A percentile compares a stretch with the other conserved stretches of the same genome.
phyloP scores from a whole-genome alignment of 2,797 vertebrate genomes.

The Bradypodion ventrale region DNA sequence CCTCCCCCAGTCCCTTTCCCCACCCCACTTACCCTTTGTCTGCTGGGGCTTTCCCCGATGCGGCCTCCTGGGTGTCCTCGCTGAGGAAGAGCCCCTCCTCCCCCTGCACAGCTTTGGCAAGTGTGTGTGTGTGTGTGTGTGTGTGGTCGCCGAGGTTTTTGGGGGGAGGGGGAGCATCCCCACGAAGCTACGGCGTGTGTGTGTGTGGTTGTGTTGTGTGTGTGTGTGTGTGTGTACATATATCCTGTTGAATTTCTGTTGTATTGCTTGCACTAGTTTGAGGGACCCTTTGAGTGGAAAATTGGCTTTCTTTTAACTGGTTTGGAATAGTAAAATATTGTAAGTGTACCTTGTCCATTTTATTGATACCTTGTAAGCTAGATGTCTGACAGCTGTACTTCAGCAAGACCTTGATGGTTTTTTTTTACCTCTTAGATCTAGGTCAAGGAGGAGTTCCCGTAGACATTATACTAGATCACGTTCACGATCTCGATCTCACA shows the following conservation, averaged over 20 bases:
- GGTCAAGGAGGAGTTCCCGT: slow-evolving; percentile 89
- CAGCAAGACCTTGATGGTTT: slow-evolving; percentile 8
- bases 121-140: too few species aligned
- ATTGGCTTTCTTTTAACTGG: background rate
- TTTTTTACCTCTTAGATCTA: slow-evolving; percentile 79
- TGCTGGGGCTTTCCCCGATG: too few species aligned
- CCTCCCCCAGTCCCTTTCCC: too few species aligned
- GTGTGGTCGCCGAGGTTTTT: too few species aligned
- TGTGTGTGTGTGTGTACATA: background rate
- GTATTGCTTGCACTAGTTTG: background rate
- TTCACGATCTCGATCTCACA: slow-evolving; percentile 89
- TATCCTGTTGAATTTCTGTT: background rate
- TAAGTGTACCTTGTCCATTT: background rate
- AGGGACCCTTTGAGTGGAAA: background rate
- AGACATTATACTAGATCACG: slow-evolving; percentile 89
- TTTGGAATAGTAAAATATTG: background rate
- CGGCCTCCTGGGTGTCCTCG: too few species aligned
- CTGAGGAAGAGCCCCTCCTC: too few species aligned
- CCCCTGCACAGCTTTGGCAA: too few species aligned
- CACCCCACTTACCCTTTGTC: too few species aligned
- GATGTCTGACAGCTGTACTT: background rate
- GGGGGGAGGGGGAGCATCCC: too few species aligned
- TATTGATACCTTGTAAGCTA: background rate
- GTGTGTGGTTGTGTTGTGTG: too few species aligned
- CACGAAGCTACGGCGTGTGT: too few species aligned